These are phyloP conservation scores for Acanthacorydalis orientalis DNA, from an alignment of 2,888 invertebrate genomes.

Conservation along the genomic window DNA sequence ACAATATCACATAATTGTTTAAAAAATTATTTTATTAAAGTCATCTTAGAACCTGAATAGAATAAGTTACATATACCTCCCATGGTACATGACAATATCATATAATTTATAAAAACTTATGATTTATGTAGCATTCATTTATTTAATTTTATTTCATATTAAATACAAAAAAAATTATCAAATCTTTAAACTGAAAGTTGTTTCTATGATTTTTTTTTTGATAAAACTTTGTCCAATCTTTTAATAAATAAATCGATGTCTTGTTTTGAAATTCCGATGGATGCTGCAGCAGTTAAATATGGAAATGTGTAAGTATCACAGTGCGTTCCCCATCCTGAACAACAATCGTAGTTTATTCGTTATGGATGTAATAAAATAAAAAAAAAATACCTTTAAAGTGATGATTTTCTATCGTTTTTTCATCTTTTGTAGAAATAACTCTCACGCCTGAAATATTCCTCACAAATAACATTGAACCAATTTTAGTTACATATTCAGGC, in stretches of 20 bases:
- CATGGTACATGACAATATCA: no score
- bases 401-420: constrained; percentile 34
- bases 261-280: constrained; percentile 43
- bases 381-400: constrained; percentile 33
- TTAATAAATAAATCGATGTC: constrained; percentile 55
- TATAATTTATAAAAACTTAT: no score
- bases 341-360: constrained; percentile 3
- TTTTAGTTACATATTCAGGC: constrained; percentile 33
- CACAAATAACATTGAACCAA: constrained; percentile 57
- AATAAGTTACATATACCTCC: no score
- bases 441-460: constrained; percentile 57
- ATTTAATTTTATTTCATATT: not conserved
- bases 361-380: not conserved
- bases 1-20: no score
- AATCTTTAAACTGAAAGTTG: not conserved
- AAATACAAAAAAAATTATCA: not conserved
- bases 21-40: no score
- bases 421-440: constrained; percentile 35
- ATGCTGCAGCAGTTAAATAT: constrained; percentile 59
- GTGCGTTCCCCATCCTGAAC: constrained; percentile 55
- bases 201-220: not conserved
- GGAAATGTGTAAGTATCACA: constrained; percentile 36
- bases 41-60: no score
- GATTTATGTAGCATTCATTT: no score
- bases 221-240: constrained; percentile 34